Evolutionary conservation across 2,113 vertebrate species (phyloP).

Genomic region (Emberiza fucata): DNA sequence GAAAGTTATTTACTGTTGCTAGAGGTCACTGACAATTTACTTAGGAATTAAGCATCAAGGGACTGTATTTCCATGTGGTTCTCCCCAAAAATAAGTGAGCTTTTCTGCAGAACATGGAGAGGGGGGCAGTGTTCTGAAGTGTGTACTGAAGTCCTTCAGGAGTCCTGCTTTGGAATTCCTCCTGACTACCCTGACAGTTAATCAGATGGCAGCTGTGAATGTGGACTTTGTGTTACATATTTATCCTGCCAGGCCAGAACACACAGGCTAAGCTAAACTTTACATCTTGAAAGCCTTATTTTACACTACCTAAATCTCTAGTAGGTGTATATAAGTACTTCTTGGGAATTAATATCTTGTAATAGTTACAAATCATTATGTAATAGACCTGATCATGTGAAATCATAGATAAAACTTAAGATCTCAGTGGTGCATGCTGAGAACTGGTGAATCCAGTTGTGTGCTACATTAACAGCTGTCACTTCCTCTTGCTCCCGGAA

Average conservation of each 20-base stretch:
- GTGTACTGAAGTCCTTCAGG: background rate
- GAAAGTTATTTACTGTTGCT: background rate
- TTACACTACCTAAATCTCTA: background rate
- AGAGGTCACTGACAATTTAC: background rate
- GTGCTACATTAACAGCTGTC: background rate
- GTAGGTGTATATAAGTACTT: background rate
- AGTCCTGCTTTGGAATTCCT: background rate
- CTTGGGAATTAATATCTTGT: background rate
- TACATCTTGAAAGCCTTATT: background rate
- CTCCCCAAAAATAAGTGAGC: background rate
- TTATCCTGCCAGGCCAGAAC: background rate
- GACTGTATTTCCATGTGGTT: background rate
- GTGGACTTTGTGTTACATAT: background rate
- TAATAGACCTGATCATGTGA: background rate
- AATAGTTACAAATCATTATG: background rate
- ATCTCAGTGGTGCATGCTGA: background rate
- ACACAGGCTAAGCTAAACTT: background rate
- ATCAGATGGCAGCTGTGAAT: background rate
- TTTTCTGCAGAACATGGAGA: background rate
- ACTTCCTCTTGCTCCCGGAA: background rate
- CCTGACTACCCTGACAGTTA: background rate
- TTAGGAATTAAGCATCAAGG: background rate
- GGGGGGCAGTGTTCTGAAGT: background rate
- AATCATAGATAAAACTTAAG: background rate
- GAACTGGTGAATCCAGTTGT: background rate